These are phyloP conservation scores for Microcebus lehilahytsara DNA, from an alignment of 2,113 vertebrate genomes.

Conservation along the genomic window DNA sequence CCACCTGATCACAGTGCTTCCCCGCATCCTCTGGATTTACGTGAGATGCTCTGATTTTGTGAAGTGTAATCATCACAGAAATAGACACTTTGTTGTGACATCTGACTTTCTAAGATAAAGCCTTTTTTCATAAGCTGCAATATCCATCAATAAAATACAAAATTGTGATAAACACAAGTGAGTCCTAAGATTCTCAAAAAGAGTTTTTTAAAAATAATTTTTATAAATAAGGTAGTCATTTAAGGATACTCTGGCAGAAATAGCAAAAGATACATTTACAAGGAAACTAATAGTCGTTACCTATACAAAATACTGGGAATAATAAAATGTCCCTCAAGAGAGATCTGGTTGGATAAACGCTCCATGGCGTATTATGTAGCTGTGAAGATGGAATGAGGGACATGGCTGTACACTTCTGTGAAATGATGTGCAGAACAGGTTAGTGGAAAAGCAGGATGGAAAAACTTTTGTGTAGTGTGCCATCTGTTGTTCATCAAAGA, in stretches of 20 bases:
- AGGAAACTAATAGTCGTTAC: background rate
- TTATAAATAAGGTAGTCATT: background rate
- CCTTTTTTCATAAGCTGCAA: no score
- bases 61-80: background rate
- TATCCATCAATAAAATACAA: background rate
- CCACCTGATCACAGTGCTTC: background rate
- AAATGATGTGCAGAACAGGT: background rate
- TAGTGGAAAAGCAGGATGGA: background rate
- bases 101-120: background rate
- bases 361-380: background rate
- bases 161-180: background rate
- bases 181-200: background rate
- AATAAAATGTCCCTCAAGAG: background rate
- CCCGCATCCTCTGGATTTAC: rapidly evolving
- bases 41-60: background rate
- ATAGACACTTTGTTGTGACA: rapidly evolving
- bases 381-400: background rate
- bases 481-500: background rate
- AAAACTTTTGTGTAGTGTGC: rapidly evolving
- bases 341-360: background rate
- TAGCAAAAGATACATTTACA: background rate
- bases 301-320: background rate
- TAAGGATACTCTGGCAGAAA: background rate
- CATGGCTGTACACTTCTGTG: background rate
- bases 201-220: background rate